A percentile compares a stretch with the other conserved stretches of the same genome.
Conservation (phyloP, 1,140 invertebrate species). For the Hycleus cichorii region DNA sequence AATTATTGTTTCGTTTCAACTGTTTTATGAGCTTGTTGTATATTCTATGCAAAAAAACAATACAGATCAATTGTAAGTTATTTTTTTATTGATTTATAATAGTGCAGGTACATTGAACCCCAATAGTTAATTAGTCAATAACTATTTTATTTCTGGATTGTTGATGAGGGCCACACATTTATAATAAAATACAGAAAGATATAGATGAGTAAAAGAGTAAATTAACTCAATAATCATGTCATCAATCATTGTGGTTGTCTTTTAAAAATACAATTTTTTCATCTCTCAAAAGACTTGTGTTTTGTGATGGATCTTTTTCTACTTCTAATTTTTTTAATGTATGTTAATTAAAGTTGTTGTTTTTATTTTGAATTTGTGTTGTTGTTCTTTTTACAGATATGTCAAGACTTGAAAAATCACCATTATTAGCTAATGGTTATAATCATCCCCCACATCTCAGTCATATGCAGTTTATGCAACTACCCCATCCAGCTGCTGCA, state of each 20-base stretch:
- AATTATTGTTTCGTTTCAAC: constrained; percentile 30
- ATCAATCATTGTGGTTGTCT: neutral
- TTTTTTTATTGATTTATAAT: neutral
- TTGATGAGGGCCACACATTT: constrained; percentile 19
- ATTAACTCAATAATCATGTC: neutral
- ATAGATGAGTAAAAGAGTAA: neutral
- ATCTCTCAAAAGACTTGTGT: too few relatives aligned
- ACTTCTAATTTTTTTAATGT: neutral
- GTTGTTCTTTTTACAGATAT: constrained; percentile 56
- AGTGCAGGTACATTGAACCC: constrained; percentile 13
- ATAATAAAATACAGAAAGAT: too few relatives aligned
- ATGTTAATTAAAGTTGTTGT: neutral
- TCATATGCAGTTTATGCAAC: constrained; percentile 84
- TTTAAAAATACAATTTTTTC: too few relatives aligned
- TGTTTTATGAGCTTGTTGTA: constrained; percentile 17
- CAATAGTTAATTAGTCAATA: constrained; percentile 16
- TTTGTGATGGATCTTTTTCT: too few relatives aligned
- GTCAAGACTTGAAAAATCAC: constrained; percentile 82
- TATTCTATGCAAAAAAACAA: too few relatives aligned
- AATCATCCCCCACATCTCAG: constrained; percentile 86
- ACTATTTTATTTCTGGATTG: constrained; percentile 14
- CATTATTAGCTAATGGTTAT: constrained; percentile 86
- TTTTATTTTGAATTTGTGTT: neutral
- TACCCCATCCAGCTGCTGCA: constrained; percentile 60
- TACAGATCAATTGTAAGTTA: too few relatives aligned